These are phyloP conservation scores for Salarias fasciatus DNA, from an alignment of 2,797 vertebrate genomes.

Conservation along the genomic window DNA sequence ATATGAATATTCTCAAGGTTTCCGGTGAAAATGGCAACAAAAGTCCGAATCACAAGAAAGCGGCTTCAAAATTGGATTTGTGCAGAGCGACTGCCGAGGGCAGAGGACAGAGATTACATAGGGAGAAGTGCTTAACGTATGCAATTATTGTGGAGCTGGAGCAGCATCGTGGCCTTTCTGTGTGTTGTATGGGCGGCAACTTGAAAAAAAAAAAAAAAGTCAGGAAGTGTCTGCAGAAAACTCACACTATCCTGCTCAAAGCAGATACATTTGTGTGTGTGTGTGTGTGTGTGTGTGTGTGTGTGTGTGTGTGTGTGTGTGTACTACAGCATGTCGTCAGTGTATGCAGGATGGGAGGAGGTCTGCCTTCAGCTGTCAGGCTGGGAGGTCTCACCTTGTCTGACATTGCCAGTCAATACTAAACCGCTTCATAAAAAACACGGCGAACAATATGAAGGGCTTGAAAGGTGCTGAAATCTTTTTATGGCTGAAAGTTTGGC, in stretches of 20 bases:
- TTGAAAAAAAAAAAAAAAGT: conserved; percentile 29
- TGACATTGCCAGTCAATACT: conserved; percentile 27
- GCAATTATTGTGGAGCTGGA: conserved; percentile 40
- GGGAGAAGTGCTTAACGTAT: conserved; percentile 34
- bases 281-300: too few relatives aligned
- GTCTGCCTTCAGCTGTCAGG: conserved; percentile 16
- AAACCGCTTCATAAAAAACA: neutral
- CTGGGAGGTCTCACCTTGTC: conserved; percentile 13
- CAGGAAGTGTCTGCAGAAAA: conserved; percentile 17
- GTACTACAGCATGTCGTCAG: conserved; percentile 2
- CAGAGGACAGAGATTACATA: conserved; percentile 53
- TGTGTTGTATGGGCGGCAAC: neutral
- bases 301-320: conserved; percentile 26
- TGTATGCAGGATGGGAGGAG: neutral
- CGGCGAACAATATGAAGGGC: conserved; percentile 6
- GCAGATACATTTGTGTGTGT: too few relatives aligned
- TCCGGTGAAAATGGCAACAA: neutral
- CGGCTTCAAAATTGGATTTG: conserved; percentile 38
- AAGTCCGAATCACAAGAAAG: conserved; percentile 17
- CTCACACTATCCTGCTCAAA: conserved; percentile 34
- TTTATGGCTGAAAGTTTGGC: conserved; percentile 2
- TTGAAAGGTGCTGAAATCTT: neutral
- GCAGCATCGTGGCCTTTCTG: conserved; percentile 11
- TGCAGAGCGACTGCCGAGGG: conserved; percentile 28
- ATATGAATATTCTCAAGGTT: neutral